Percentiles rank a stretch among this genome's conserved stretches.
These are phyloP conservation scores for Dolichopus griseipennis DNA, from an alignment of 2,888 invertebrate species.

Conservation along the genomic window DNA sequence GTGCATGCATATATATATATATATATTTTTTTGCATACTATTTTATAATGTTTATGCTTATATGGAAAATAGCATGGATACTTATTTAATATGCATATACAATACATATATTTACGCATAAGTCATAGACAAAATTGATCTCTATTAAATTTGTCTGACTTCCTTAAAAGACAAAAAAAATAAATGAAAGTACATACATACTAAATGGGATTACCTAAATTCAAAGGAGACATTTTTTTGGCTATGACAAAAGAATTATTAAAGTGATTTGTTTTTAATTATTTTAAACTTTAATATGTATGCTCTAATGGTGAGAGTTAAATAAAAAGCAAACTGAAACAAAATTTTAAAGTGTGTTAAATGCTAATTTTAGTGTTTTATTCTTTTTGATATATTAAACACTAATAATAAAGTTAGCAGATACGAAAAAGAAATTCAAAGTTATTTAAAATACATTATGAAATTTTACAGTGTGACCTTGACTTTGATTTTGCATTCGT, in stretches of 20 bases:
- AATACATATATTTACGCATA: not conserved
- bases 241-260: not conserved
- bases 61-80: constrained; percentile 4
- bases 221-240: not conserved
- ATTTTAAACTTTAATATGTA: no score
- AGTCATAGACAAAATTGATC: constrained; percentile 2
- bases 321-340: no score
- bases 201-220: not conserved
- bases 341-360: no score
- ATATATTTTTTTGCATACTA: not conserved
- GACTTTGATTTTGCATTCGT: constrained; percentile 3
- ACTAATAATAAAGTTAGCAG: no score
- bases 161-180: not conserved
- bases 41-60: not conserved
- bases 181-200: not conserved
- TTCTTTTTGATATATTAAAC: no score
- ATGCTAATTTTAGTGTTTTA: no score
- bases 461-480: not conserved
- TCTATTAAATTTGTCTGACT: constrained; percentile 1
- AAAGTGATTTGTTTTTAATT: not conserved
- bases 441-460: not conserved
- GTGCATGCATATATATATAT: not conserved
- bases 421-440: not conserved
- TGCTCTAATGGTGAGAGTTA: no score
- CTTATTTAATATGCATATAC: not conserved